Evolutionary conservation across 2,797 vertebrate species (phyloP), one percentile per base, ranked within the genome.

Genomic region (Chelidonichthys spinosus): DNA sequence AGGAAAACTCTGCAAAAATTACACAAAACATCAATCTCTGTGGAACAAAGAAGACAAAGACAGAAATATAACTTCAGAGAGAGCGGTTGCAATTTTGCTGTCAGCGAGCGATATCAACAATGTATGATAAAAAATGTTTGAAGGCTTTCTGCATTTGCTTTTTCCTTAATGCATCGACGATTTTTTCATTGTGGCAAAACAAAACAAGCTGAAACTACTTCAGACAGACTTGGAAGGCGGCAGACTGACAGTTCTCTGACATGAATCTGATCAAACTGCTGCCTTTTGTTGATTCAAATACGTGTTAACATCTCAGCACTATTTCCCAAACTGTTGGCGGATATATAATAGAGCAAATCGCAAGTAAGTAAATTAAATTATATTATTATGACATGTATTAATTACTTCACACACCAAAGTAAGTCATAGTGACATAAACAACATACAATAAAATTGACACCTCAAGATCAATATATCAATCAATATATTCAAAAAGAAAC

Each of bases 1-100:
- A 78, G 49, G 35, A 54, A 39, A 62, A 69, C 73, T 55, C 42
- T 52, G 60, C 49, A 78, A 69, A 67, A 56, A 79, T 76, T 60
- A 71, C 36, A 52, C 44, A 14, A 53, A 68, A 55, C 73, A 69
- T 78, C 80, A 79, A 67, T 80, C 37, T 40, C 32, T 60, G 8
- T 35, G 54, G 25, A 79, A 79, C 35, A 85, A 79, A 81, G 66
- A 44, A 63, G 59, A 53, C 33, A 36, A 60, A 81, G 69, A 67
- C 63, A 72, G 36, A 84, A 79, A 81, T 66, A 69, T 72, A 77
- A 74, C 72, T 73, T 78, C 69, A 76, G 70, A 58, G 37, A 59
- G n/a, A 68, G 17, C n/a, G 75, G 49, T 46, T 69, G 44, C 60
- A 69, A 32, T 60, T 69, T 56, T 18, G 63, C 72, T 80, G 74